A percentile compares a stretch with the other conserved stretches of the same genome.
These are phyloP conservation scores for Phorcus lineatus DNA, from an alignment of 2,888 invertebrate genomes.

Conservation along the genomic window DNA sequence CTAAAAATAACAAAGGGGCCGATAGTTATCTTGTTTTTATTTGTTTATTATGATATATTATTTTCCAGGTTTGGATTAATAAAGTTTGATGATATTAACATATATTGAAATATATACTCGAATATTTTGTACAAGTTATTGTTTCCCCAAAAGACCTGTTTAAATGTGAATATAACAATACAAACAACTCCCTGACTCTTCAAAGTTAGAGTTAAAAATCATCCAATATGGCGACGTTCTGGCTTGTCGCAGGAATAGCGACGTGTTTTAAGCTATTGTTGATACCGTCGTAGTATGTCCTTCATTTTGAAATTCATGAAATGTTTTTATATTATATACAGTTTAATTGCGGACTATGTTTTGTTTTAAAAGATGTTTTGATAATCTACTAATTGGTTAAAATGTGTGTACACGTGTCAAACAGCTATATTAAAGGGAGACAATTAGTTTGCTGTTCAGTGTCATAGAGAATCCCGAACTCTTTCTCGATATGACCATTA, in stretches of 20 bases:
- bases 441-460: background rate
- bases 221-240: conserved; percentile 55
- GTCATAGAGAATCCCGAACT: no score
- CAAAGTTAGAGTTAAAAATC: background rate
- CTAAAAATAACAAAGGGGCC: no score
- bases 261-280: conserved; percentile 64
- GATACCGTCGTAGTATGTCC: conserved; percentile 64
- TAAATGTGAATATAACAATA: background rate
- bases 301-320: background rate
- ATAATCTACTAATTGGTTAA: background rate
- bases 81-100: no score
- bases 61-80: no score
- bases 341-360: background rate
- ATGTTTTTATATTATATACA: background rate
- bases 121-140: no score
- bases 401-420: background rate
- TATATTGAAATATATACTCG: no score
- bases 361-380: background rate
- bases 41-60: no score
- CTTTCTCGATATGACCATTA: no score
- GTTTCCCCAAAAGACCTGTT: background rate
- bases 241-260: conserved; percentile 47
- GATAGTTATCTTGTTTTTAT: no score
- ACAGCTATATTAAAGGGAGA: background rate
- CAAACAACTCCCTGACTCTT: background rate